These are phyloP conservation scores for Dicrostonyx torquatus DNA, from an alignment of 2,797 vertebrate species.

Conservation along the genomic window DNA sequence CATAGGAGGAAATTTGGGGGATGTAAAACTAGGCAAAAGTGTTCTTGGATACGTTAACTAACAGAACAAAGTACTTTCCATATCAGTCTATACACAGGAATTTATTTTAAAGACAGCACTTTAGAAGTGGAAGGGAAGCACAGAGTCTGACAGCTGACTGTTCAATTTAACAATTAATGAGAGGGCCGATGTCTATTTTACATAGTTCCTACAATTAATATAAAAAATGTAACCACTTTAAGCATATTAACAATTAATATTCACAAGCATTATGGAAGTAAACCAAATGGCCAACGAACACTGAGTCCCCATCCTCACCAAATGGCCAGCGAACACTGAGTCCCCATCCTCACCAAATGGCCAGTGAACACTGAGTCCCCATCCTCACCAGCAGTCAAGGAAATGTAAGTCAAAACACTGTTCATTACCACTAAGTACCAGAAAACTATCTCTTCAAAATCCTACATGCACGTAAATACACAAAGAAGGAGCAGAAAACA, in stretches of 20 bases:
- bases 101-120: neutral
- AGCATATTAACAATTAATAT: neutral
- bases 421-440: neutral
- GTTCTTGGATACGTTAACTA: neutral
- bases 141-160: neutral
- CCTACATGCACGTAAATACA: neutral
- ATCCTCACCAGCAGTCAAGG: neutral
- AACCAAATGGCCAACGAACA: neutral
- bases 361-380: neutral
- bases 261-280: neutral
- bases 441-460: neutral
- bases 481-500: neutral
- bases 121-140: neutral
- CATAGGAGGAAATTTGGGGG: neutral
- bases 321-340: neutral
- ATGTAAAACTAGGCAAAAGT: neutral
- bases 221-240: neutral
- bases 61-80: neutral
- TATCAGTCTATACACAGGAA: neutral
- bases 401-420: neutral
- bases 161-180: neutral
- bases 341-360: neutral
- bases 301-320: neutral
- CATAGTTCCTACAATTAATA: neutral
- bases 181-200: neutral